Conservation (phyloP, 2,113 vertebrate genomes). For the Macquaria ambigua region DNA sequence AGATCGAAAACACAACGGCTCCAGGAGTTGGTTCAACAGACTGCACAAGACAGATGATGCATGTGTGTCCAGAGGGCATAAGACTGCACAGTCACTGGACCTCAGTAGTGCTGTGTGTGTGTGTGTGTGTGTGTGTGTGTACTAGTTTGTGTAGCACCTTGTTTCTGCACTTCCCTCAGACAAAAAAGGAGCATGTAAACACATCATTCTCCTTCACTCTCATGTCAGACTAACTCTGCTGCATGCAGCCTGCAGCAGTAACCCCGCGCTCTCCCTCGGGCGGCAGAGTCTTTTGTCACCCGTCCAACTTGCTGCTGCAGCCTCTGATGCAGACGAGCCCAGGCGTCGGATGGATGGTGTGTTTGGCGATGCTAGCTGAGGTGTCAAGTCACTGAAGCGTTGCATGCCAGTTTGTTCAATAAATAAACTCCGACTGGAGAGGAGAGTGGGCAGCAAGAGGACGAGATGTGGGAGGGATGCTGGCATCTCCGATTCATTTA, state of each 20-base stretch:
- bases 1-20: conserved; percentile 29
- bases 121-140: conserved; percentile 14
- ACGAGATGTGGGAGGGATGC: conserved; percentile 53
- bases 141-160: conserved; percentile 18
- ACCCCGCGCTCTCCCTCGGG: conserved; percentile 22
- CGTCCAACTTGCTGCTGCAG: conserved; percentile 14
- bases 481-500: conserved; percentile 42
- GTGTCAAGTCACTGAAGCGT: conserved; percentile 25
- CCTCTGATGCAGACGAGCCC: conserved; percentile 26
- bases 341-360: not conserved
- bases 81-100: conserved; percentile 37
- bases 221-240: conserved; percentile 39
- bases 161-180: conserved; percentile 20
- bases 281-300: conserved; percentile 3
- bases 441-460: conserved; percentile 50
- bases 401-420: conserved; percentile 37
- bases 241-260: not conserved
- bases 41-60: conserved; percentile 56
- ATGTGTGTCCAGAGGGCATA: conserved; percentile 31
- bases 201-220: conserved; percentile 51
- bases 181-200: conserved; percentile 49
- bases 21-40: conserved; percentile 37
- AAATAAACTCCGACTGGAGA: conserved; percentile 28
- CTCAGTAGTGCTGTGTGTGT: not conserved
- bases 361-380: not conserved